phyloP scores from a whole-genome alignment of 2,888 invertebrate species.

The Altica lythri region DNA sequence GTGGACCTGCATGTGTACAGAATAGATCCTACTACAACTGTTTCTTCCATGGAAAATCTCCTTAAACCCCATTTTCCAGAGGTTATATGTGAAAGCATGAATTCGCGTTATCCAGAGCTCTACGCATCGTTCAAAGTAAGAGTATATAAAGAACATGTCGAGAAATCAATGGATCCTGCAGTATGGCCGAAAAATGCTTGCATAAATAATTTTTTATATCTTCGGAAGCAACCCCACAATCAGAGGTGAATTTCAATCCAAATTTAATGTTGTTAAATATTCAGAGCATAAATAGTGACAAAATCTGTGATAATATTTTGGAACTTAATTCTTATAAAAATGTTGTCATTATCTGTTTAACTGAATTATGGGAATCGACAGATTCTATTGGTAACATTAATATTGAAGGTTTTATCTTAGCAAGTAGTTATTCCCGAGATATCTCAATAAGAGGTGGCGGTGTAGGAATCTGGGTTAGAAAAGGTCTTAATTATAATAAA shows the following conservation, averaged over 20 bases:
- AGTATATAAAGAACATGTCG: constrained; percentile 5
- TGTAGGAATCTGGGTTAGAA: constrained; percentile 14
- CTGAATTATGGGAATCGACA: constrained; percentile 1
- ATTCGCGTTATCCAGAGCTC: neutral
- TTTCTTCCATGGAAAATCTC: too few relatives aligned
- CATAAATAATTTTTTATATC: too few relatives aligned
- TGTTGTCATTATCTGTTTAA: constrained; percentile 7
- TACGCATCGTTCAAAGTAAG: constrained; percentile 10
- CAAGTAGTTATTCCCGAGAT: neutral
- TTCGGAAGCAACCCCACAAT: too few relatives aligned
- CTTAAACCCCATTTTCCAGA: constrained; percentile 4
- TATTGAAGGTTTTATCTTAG: constrained; percentile 1
- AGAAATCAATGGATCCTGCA: constrained; percentile 13
- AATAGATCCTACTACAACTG: too few relatives aligned
- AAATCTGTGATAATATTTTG: constrained; percentile 5
- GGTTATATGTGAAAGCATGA: neutral
- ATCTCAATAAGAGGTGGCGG: constrained; percentile 1
- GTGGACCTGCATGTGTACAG: too few relatives aligned
- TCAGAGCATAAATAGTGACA: constrained; percentile 3
- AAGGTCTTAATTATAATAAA: neutral
- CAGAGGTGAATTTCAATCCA: too few relatives aligned
- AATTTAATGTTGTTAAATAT: too few relatives aligned
- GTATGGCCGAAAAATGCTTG: too few relatives aligned
- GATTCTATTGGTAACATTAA: neutral
- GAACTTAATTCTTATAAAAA: constrained; percentile 7